Conservation (phyloP, 2,113 vertebrate species). For the Phasianus colchicus region DNA sequence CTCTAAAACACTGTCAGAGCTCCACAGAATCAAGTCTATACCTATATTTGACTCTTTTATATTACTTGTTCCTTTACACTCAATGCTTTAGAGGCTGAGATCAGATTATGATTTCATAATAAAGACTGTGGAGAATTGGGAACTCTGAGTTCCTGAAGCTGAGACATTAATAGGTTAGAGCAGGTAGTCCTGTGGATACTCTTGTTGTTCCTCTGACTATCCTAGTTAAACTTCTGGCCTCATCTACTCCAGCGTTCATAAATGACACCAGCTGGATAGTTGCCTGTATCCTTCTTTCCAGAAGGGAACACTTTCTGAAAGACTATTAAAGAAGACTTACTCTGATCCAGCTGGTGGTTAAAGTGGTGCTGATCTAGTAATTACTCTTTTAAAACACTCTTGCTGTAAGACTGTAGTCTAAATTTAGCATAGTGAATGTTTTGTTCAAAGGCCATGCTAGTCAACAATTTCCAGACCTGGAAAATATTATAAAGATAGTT, state of each 20-base stretch:
- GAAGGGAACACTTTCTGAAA: neutral
- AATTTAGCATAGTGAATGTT: constrained; percentile 59
- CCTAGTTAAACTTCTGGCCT: neutral
- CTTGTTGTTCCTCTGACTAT: neutral
- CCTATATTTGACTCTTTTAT: neutral
- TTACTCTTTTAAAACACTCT: constrained; percentile 34
- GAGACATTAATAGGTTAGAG: neutral
- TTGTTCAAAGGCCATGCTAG: constrained; percentile 48
- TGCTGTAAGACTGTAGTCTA: constrained; percentile 18
- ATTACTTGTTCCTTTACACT: neutral
- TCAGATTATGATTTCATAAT: neutral
- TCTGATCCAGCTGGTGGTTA: neutral
- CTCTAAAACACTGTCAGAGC: neutral
- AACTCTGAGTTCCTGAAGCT: neutral
- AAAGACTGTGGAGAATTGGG: neutral
- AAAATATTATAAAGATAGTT: constrained; percentile 73
- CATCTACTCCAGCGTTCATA: neutral
- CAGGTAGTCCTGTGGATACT: neutral
- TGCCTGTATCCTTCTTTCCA: neutral
- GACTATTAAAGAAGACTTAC: neutral
- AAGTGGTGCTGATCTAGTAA: constrained; percentile 27
- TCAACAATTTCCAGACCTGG: constrained; percentile 70
- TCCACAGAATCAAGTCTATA: neutral
- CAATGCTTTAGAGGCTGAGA: neutral
- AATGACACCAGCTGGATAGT: neutral